Conservation (phyloP, 2,113 vertebrate genomes). For the Elaphurus davidianus region DNA sequence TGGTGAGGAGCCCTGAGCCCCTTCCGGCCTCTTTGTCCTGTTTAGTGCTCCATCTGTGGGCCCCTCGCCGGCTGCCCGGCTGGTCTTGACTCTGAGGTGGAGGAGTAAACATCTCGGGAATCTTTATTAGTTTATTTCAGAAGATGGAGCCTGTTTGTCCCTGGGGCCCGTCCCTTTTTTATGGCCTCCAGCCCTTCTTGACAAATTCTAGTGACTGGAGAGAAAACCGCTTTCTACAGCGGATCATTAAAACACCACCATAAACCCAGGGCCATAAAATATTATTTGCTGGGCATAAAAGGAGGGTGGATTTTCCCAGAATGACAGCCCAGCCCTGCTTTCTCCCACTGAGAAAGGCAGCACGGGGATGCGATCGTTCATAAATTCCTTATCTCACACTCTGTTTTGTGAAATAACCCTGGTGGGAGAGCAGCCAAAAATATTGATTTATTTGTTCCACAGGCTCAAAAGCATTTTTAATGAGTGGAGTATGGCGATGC, state of each 20-base stretch:
- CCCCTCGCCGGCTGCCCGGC: background rate
- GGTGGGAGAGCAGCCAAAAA: slow-evolving; percentile 63
- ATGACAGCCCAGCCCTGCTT: slow-evolving; percentile 63
- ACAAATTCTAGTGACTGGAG: slow-evolving; percentile 85
- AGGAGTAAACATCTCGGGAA: slow-evolving; percentile 88
- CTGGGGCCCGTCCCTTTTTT: slow-evolving; percentile 83
- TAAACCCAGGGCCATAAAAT: slow-evolving; percentile 86
- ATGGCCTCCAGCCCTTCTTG: slow-evolving; percentile 87
- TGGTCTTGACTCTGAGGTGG: slow-evolving; percentile 82
- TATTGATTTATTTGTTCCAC: slow-evolving; percentile 66
- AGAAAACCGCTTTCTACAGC: slow-evolving; percentile 85
- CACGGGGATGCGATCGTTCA: slow-evolving; percentile 65
- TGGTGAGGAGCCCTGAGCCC: background rate
- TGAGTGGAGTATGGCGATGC: background rate
- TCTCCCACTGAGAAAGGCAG: slow-evolving; percentile 36
- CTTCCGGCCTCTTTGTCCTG: slow-evolving; percentile 46
- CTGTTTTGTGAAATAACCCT: slow-evolving; percentile 59
- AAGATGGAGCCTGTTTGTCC: slow-evolving; percentile 93
- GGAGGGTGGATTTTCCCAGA: slow-evolving; percentile 79
- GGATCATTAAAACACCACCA: slow-evolving; percentile 85
- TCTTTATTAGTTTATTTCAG: slow-evolving; percentile 94
- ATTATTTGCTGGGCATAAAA: slow-evolving; percentile 85
- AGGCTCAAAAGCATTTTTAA: slow-evolving; percentile 51
- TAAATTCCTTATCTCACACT: slow-evolving; percentile 72
- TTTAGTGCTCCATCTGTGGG: slow-evolving; percentile 38